Conservation (phyloP, 2,888 invertebrate species). For the Chrysolina oricalcia region DNA sequence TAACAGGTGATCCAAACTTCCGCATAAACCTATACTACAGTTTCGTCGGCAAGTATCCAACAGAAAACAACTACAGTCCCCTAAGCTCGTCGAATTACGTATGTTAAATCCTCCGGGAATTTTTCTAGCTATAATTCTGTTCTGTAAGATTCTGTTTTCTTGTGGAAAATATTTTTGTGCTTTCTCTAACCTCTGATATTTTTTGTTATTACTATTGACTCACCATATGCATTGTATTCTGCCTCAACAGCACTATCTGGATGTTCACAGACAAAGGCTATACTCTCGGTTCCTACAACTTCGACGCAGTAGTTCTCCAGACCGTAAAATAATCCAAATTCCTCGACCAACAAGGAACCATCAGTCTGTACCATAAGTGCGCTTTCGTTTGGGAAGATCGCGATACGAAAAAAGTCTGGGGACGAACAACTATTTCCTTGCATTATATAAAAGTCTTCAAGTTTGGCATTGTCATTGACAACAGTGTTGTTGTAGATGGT, state of each 20-base stretch:
- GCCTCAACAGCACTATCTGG: not conserved
- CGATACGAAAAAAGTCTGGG: not conserved
- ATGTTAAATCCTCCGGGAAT: no score
- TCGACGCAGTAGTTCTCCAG: slow-evolving; percentile 45
- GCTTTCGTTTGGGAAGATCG: not conserved
- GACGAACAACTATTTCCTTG: slow-evolving; percentile 29
- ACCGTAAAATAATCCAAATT: slow-evolving; percentile 27
- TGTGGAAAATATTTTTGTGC: no score
- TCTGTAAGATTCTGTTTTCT: no score
- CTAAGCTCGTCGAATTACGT: no score
- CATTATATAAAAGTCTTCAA: slow-evolving; percentile 30
- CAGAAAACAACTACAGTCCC: no score
- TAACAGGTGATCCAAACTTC: no score
- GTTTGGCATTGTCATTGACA: not conserved
- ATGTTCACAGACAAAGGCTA: slow-evolving; percentile 34
- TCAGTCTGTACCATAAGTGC: slow-evolving; percentile 37
- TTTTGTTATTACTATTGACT: not conserved
- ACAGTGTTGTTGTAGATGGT: slow-evolving; percentile 34
- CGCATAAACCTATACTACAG: no score
- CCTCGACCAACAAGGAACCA: slow-evolving; percentile 37
- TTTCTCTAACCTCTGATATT: no score
- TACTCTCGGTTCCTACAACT: slow-evolving; percentile 13
- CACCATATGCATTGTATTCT: slow-evolving; percentile 7
- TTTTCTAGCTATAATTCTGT: no score
- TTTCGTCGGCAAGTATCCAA: no score